Evolutionary conservation across 2,888 invertebrate species (phyloP), one percentile per base, ranked within the genome.

Genomic region (Abscondita cerata): DNA sequence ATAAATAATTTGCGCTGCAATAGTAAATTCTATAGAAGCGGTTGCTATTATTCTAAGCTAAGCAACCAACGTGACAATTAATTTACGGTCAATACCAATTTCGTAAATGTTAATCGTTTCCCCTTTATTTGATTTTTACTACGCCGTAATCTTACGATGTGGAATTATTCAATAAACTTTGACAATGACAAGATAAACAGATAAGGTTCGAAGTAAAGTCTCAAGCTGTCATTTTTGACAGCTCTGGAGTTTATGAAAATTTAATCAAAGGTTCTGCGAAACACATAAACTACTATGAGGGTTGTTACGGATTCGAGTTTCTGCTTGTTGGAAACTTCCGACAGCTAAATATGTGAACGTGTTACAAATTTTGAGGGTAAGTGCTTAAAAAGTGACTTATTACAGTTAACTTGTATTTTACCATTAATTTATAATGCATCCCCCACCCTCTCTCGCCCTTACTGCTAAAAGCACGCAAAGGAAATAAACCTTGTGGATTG

Each of bases 261-360:
- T 61, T 61, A 61, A 61, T 61, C 60, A 61, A 55, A 61, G 60
- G 60, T 46, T 59, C 59, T 33, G 34, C 25, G 59, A 59, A 59
- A 54, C 33, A 36, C 54, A 54, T 38, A 52, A 59, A 59, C 59
- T 53, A 59, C 9, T 59, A 53, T 38, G 47, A 46, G 52, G 52
- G 46, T 40, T 59, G 59, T 59, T 59, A 36, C 52, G 59, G 59
- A 59, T 59, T 59, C 31, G 48, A 25, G 41, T 36, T 57, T 51
- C 50, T 15, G 34, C 16, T 59, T 59, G 40, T 33, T 20, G 52
- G 31, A 41, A 54, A 52, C 53, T 55, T 56, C 55, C 41, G 38
- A 47, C 38, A 52, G 51, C 13, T 18, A 34, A 54, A 59, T 44
- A 53, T 50, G 48, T 38, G 47, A 16, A 16, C 44, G 31, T 46